These are phyloP conservation scores for Sebastes itinus DNA, from an alignment of 2,797 vertebrate species.

Conservation along the genomic window DNA sequence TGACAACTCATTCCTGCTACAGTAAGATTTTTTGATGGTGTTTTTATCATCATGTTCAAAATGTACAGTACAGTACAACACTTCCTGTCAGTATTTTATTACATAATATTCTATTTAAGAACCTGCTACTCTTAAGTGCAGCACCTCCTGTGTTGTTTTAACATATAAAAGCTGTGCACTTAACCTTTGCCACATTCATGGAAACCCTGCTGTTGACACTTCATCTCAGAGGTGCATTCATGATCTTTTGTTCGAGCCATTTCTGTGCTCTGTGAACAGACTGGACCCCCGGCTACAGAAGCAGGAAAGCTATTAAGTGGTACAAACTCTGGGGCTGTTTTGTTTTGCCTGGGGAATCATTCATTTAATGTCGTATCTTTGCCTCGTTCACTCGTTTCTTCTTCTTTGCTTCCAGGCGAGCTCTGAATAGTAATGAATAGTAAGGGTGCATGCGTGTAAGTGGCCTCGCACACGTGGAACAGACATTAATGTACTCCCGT, in stretches of 20 bases:
- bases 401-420: conserved; percentile 28
- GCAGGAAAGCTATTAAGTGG: conserved; percentile 63
- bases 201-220: conserved; percentile 31
- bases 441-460: conserved; percentile 39
- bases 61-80: too few species aligned
- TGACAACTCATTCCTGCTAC: background rate
- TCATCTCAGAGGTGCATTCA: conserved; percentile 43
- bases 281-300: conserved; percentile 31
- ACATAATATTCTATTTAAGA: background rate
- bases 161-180: conserved; percentile 52
- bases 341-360: conserved; percentile 64
- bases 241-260: conserved; percentile 56
- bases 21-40: background rate
- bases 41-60: background rate
- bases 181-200: conserved; percentile 61
- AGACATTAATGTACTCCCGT: conserved; percentile 57
- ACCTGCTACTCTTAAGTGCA: background rate
- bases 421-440: conserved; percentile 53
- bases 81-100: background rate
- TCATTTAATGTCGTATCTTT: conserved; percentile 68
- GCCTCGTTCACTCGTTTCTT: conserved; percentile 15
- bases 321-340: conserved; percentile 55
- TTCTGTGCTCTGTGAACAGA: conserved; percentile 47
- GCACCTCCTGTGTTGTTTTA: conserved; percentile 25
- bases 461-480: conserved; percentile 57